Percentiles rank a stretch among this genome's conserved stretches.
Conservation (phyloP, 2,888 invertebrate species). For the Prostheceraeus crozeri region DNA sequence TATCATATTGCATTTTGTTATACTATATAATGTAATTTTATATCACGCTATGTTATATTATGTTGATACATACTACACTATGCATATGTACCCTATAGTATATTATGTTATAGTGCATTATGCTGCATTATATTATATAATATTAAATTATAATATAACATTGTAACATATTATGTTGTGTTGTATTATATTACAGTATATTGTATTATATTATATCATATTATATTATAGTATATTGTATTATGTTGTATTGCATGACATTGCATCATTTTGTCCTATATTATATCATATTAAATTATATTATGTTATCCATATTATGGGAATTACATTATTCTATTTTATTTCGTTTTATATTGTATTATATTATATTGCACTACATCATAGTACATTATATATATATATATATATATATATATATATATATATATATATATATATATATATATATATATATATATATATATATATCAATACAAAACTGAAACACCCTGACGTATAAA, state of each 20-base stretch:
- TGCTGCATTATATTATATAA: background rate
- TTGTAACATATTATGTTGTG: constrained; percentile 8
- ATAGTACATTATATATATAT: constrained; percentile 12
- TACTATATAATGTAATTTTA: background rate
- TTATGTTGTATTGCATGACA: constrained; percentile 24
- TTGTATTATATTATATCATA: constrained; percentile 28
- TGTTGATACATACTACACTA: background rate
- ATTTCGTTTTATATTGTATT: background rate
- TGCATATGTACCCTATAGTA: background rate
- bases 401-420: no score
- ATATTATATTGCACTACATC: constrained; percentile 2
- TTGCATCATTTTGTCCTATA: constrained; percentile 10
- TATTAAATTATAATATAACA: background rate
- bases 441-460: no score
- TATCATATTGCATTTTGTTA: constrained; percentile 3
- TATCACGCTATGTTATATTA: constrained; percentile 8
- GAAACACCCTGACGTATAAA: no score
- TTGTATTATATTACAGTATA: constrained; percentile 8
- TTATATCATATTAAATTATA: constrained; percentile 17
- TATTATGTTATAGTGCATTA: constrained; percentile 4
- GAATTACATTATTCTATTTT: constrained; percentile 13
- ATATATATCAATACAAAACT: no score
- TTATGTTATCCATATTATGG: constrained; percentile 17
- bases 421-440: no score
- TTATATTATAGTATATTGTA: constrained; percentile 20